Percentiles rank a stretch among this genome's conserved stretches.
Evolutionary conservation across 2,797 vertebrate genomes (phyloP).

Genomic region (Peromyscus nudipes): DNA sequence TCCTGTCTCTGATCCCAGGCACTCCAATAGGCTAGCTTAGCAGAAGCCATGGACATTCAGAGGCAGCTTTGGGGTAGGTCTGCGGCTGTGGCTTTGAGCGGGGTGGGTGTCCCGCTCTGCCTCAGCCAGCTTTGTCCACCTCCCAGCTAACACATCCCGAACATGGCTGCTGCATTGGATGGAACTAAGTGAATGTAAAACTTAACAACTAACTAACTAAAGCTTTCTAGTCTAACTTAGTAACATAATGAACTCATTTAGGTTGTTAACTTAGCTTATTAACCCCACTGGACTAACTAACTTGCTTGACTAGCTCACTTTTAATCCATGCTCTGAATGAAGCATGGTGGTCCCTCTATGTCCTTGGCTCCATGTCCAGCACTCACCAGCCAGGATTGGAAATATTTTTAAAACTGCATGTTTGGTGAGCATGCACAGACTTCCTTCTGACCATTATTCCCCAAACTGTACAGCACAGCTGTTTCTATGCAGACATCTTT

Average conservation of each 20-base stretch:
- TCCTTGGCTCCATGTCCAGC: neutral
- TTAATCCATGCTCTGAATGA: neutral
- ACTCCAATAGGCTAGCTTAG: neutral
- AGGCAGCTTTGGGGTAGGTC: neutral
- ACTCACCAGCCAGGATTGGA: neutral
- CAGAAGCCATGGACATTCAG: neutral
- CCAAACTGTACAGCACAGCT: accelerated
- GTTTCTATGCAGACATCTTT: neutral
- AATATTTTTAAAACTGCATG: neutral
- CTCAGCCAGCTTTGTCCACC: neutral
- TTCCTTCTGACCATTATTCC: neutral
- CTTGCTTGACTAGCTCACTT: neutral
- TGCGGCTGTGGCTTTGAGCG: neutral
- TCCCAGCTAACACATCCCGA: neutral
- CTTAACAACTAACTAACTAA: neutral
- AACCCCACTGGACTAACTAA: neutral
- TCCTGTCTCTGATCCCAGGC: accelerated
- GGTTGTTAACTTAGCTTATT: neutral
- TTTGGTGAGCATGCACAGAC: neutral
- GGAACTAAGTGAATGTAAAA: neutral
- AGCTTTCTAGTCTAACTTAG: neutral
- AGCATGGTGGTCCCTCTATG: no score
- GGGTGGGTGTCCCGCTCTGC: accelerated
- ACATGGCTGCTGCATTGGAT: neutral
- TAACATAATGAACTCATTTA: neutral